Evolutionary conservation across 2,113 vertebrate species (phyloP).

Genomic region (Oreocharis arfaki): DNA sequence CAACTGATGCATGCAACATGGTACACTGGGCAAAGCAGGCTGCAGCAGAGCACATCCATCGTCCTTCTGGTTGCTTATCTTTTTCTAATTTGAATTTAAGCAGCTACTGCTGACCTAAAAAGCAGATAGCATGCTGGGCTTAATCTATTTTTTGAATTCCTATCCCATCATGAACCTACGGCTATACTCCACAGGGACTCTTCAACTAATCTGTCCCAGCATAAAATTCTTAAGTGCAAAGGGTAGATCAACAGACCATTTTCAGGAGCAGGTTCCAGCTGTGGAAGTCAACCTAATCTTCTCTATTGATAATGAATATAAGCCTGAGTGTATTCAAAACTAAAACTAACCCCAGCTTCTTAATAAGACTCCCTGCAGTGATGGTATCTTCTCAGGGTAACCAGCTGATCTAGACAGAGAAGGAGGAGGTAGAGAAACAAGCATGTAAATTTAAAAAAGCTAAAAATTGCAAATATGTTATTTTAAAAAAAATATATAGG

Average conservation of each 20-base stretch:
- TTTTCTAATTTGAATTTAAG: not conserved
- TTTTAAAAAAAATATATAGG: not conserved
- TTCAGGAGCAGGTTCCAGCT: conserved; percentile 35
- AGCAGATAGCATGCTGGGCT: not conserved
- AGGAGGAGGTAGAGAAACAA: not conserved
- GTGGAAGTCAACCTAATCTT: conserved; percentile 41
- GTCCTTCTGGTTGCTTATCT: not conserved
- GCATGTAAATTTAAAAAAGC: not conserved
- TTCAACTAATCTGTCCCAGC: conserved; percentile 4
- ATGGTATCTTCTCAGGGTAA: conserved; percentile 24
- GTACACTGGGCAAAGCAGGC: not conserved
- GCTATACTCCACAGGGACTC: not conserved
- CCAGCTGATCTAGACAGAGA: not conserved
- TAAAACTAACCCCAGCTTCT: not conserved
- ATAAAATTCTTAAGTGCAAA: conserved; percentile 19
- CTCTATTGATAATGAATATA: conserved; percentile 32
- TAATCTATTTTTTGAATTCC: conserved; percentile 40
- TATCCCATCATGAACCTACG: not conserved
- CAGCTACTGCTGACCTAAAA: not conserved
- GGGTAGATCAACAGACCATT: not conserved
- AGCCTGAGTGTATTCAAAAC: conserved; percentile 9
- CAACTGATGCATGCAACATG: not conserved
- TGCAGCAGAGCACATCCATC: not conserved
- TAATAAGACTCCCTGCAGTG: not conserved
- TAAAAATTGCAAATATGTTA: not conserved